Evolutionary conservation across 2,888 invertebrate genomes (phyloP).

Genomic region (Venusia cambrica): DNA sequence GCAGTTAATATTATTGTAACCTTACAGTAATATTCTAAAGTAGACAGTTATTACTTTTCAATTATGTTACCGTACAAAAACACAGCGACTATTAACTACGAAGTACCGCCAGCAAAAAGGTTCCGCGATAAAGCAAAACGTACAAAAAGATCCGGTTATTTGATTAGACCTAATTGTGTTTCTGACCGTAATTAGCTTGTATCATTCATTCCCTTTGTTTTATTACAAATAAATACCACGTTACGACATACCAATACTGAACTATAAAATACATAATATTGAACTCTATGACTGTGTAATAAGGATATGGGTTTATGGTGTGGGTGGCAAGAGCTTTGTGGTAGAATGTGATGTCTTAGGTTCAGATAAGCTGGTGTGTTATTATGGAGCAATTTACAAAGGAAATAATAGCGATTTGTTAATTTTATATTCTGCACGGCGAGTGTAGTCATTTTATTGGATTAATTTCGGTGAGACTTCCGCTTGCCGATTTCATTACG

Average conservation of each 20-base stretch:
- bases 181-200: slow-evolving; percentile 74
- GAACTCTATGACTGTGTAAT: slow-evolving; percentile 31
- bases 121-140: slow-evolving; percentile 53
- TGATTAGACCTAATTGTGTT: slow-evolving; percentile 78
- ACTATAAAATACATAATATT: slow-evolving; percentile 29
- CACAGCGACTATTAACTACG: slow-evolving; percentile 42
- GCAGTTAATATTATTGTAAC: slow-evolving; percentile 10
- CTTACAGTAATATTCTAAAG: slow-evolving; percentile 22
- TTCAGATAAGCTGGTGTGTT: slow-evolving; percentile 68
- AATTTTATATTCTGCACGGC: slow-evolving; percentile 64
- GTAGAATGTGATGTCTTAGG: slow-evolving; percentile 60
- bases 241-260: slow-evolving; percentile 21
- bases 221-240: slow-evolving; percentile 56
- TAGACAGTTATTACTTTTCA: slow-evolving; percentile 40
- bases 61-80: slow-evolving; percentile 38
- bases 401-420: slow-evolving; percentile 75
- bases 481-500: slow-evolving; percentile 1
- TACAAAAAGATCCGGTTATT: slow-evolving; percentile 72
- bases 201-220: slow-evolving; percentile 77
- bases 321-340: slow-evolving; percentile 20
- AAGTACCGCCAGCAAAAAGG: slow-evolving; percentile 43
- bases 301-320: slow-evolving; percentile 26
- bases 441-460: slow-evolving; percentile 37
- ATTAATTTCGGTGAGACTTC: slow-evolving; percentile 19
- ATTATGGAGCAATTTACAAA: slow-evolving; percentile 73